Base-by-base conservation (phyloP, 1,140 invertebrate genomes). In the Campoletis sonorensis region DNA sequence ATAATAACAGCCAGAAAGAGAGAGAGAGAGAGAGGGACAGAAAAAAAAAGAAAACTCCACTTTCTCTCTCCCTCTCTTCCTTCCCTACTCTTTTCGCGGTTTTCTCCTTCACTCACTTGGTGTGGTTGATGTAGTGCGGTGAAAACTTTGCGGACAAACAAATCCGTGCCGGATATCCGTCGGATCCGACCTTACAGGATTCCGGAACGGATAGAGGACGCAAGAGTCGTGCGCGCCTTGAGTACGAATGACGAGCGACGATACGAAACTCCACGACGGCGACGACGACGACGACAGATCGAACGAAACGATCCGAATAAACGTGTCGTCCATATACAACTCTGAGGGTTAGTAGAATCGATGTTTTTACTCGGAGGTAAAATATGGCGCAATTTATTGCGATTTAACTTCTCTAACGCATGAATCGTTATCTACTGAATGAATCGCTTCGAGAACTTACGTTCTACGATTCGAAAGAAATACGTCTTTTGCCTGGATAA, bases 101-200 rank as follows among this genome's bases (percentile, higher is more conserved):
- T 37, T 15, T 21, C 27, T 33, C 75, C 37, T n/a, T 26, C 40
- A 33, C 61, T 73, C 72, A 26, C 21, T 73, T 26, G 26, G 81
- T 78, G 85, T 86, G 76, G 83, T 88, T 88, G 90, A 89, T 88
- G 89, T 90, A 90, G 85, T 87, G 88, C 86, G 86, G 86, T 86
- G 83, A 89, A 82, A 90, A 91, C 88, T 91, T 91, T 89, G 87
- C 88, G 86, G 88, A 86, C 90, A 91, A 91, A 91, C 90, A 91
- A 91, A 91, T 91, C 88, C 88, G 85, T 87, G 84, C 85, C 87
- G 88, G 88, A 90, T 87, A 89, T 89, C 86, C 89, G 88, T 85
- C 83, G 87, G 85, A 89, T 88, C 85, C 83, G 81, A 83, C 84
- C 85, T 84, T 87, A 86, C 82, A 84, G 83, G 84, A 85, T 40